These are phyloP conservation scores for Poliocrania exsul DNA, from an alignment of 2,797 vertebrate genomes.

Conservation along the genomic window DNA sequence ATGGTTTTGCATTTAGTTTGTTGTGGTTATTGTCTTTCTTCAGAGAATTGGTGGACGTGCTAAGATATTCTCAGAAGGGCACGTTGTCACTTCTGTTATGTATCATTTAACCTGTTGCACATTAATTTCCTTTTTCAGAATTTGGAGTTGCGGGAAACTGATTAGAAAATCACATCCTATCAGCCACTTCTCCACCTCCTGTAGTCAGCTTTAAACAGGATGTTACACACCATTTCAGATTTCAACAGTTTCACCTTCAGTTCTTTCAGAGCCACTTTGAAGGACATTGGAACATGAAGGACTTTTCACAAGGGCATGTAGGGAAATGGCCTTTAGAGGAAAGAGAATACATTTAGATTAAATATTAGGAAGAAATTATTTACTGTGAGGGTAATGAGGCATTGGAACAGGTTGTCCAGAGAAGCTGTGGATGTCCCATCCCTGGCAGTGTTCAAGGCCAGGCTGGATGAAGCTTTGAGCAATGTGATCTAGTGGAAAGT, in stretches of 20 bases:
- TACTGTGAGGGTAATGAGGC: neutral
- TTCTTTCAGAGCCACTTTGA: neutral
- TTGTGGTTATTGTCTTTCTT: neutral
- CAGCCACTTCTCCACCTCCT: neutral
- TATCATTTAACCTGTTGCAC: neutral
- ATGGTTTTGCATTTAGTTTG: neutral
- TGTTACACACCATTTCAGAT: neutral
- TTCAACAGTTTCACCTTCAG: neutral
- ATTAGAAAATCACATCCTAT: neutral
- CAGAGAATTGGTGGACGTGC: neutral
- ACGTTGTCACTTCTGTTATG: rapidly evolving
- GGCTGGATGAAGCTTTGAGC: neutral
- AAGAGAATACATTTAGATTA: neutral
- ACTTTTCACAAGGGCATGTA: neutral
- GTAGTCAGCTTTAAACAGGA: rapidly evolving
- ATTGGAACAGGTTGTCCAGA: neutral
- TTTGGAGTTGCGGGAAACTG: neutral
- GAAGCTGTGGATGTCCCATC: neutral
- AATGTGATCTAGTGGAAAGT: neutral
- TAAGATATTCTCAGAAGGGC: neutral
- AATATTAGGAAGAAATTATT: neutral
- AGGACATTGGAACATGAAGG: neutral
- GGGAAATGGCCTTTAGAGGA: neutral
- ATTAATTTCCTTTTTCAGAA: neutral
- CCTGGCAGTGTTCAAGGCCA: neutral